phyloP scores from a whole-genome alignment of 2,113 vertebrate species.

The Galeopterus variegatus region DNA sequence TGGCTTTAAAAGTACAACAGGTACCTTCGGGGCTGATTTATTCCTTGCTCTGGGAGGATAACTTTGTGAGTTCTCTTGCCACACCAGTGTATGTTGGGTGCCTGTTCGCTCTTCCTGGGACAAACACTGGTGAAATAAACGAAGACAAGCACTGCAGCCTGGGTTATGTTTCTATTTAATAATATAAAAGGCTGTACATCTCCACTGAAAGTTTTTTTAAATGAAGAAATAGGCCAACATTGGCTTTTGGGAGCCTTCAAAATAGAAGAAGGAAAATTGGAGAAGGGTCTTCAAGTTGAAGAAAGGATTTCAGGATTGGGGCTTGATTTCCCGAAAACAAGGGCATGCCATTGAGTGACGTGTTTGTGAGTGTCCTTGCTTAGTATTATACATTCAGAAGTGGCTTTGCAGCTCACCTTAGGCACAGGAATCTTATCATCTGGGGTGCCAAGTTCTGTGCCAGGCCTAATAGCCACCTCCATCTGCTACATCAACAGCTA shows the following conservation, averaged over 20 bases:
- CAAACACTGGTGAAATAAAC: background rate
- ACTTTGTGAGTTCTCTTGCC: background rate
- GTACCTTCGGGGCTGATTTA: background rate
- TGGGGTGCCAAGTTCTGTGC: too few relatives aligned
- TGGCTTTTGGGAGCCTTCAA: background rate
- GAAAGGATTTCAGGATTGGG: background rate
- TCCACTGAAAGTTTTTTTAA: background rate
- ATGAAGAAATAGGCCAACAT: background rate
- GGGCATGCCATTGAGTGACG: background rate
- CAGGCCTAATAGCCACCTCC: background rate
- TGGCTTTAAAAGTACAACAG: background rate
- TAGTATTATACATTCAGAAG: background rate
- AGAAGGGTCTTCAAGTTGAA: background rate
- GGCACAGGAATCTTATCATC: background rate
- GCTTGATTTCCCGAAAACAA: background rate
- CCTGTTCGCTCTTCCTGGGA: background rate
- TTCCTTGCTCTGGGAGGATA: background rate
- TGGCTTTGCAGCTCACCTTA: background rate
- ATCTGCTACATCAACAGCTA: background rate
- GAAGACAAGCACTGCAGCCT: background rate
- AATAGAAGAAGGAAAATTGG: background rate
- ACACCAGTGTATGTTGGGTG: accelerated
- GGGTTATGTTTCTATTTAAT: background rate
- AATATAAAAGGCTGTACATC: background rate
- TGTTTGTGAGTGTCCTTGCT: background rate